Evolutionary conservation across 2,113 vertebrate species (phyloP).

Genomic region (Felis catus): F.catus_Fca126_mat1.0 CM031423.1:87322501-87323000

Average conservation of each 20-base stretch:
- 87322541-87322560: too few relatives aligned
- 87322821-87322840: neutral
- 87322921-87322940: too few relatives aligned
- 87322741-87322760: neutral
- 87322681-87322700: too few relatives aligned
- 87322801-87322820: neutral
- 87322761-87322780: neutral
- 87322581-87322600: too few relatives aligned
- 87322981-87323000: neutral
- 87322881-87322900: too few relatives aligned
- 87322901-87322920: neutral
- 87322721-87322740: too few relatives aligned
- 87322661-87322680: too few relatives aligned
- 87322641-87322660: too few relatives aligned
- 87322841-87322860: neutral
- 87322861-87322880: neutral
- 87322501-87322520: neutral
- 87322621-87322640: too few relatives aligned
- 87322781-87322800: neutral
- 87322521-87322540: neutral
- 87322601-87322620: too few relatives aligned
- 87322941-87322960: accelerated
- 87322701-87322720: too few relatives aligned
- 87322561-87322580: too few relatives aligned
- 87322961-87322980: neutral